These are phyloP conservation scores for Euborellia annulipes DNA, from an alignment of 1,140 invertebrate genomes.

Conservation along the genomic window DNA sequence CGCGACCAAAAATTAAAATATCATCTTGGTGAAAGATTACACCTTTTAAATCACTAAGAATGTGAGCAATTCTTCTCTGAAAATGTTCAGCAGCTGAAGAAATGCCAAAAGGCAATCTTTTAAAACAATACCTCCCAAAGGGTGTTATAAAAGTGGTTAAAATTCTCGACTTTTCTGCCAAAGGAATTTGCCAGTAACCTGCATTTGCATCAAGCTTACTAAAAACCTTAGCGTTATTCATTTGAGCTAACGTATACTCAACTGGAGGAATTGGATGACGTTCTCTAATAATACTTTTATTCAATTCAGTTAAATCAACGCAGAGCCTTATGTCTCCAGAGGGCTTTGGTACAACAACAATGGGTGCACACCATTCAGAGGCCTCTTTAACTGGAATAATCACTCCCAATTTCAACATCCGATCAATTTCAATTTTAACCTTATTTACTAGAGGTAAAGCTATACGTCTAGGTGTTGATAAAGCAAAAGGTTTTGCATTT, in stretches of 20 bases:
- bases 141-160: constrained; percentile 17
- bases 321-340: constrained; percentile 23
- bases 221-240: constrained; percentile 8
- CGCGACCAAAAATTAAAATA: constrained; percentile 1
- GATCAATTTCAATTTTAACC: constrained; percentile 16
- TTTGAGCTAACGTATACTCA: not conserved
- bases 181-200: constrained; percentile 14
- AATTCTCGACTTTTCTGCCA: constrained; percentile 9
- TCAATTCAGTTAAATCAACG: constrained; percentile 24
- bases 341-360: constrained; percentile 25
- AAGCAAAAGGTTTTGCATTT: constrained; percentile 2
- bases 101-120: constrained; percentile 13
- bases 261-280: constrained; percentile 8
- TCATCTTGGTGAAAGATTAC: not conserved
- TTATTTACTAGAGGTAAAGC: constrained; percentile 19
- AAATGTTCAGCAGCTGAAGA: constrained; percentile 9
- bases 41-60: not conserved
- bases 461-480: constrained; percentile 15
- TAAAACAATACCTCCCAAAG: constrained; percentile 14
- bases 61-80: not conserved
- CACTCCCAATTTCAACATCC: constrained; percentile 15
- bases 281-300: constrained; percentile 18
- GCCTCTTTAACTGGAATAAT: constrained; percentile 21
- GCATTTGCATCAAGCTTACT: constrained; percentile 13
- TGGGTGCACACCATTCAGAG: constrained; percentile 25